Evolutionary conservation across 2,113 vertebrate genomes (phyloP), one percentile per base, ranked within the genome.

Genomic region (Myotis yumanensis): DNA sequence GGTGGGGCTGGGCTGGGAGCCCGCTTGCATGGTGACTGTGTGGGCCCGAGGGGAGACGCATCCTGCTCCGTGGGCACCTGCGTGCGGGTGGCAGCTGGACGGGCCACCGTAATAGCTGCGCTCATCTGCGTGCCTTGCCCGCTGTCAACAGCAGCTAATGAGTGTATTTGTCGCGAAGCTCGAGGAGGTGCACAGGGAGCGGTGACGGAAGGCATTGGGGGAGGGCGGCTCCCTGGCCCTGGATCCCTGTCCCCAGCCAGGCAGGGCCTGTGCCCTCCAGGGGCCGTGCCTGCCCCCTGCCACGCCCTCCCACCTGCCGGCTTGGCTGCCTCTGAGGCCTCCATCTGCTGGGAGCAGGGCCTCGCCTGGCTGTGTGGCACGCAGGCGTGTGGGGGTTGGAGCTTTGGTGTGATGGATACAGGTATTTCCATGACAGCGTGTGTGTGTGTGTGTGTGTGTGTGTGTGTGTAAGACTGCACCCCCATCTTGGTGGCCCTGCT

Each of bases 111-210:
- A 32, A 89, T 23, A 71, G 89, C 95, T 17, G 18, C 0, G 23
- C 79, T 86, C 57, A 7, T 72, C 54, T 1, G 76, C 75, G 79
- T 3, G 40, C 92, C 0, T 1, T 7, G 77, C 90, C 87, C 2
- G 52, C 95, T 81, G 94, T 91, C 94, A 97, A 95, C 96, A 97
- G 95, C 96, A 85, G 71, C 75, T 97, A 93, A 96, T 92, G 96
- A 97, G 95, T n/a, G 32, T 62, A 66, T 96, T 94, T 86, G 95
- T 92, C 91, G 92, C 3, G 4, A 91, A 80, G 90, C 95, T 82
- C 32, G 1, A 46, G 11, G 20, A 95, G 95, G 96, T 96, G 90
- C 62, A 0, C 23, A 0, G 94, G 94, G 93, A 96, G 90, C 92
- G 32, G 32, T 48, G 85, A 62, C 0, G 2, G 84, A 66, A 81